Evolutionary conservation across 2,888 invertebrate species (phyloP).

Genomic region (Papilio demoleus): DNA sequence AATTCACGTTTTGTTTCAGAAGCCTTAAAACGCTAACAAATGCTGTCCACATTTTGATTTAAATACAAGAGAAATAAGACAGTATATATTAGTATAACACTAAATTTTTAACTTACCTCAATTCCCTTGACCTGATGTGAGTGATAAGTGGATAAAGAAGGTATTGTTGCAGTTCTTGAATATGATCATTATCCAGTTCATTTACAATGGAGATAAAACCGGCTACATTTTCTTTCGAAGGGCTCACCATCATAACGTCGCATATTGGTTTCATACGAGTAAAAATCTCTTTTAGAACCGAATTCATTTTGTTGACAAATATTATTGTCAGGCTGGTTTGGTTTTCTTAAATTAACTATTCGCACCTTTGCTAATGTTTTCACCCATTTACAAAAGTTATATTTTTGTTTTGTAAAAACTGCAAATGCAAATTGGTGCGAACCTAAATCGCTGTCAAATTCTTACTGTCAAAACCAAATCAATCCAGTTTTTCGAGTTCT

Average conservation of each 20-base stretch:
- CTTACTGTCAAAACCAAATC: neutral
- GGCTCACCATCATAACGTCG: constrained; percentile 76
- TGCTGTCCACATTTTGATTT: too few species aligned
- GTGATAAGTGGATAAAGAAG: constrained; percentile 80
- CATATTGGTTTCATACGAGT: constrained; percentile 79
- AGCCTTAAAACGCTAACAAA: too few species aligned
- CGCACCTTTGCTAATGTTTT: constrained; percentile 2
- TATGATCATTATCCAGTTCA: constrained; percentile 65
- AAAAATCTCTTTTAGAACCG: constrained; percentile 67
- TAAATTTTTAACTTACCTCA: constrained; percentile 54
- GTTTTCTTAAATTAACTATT: constrained; percentile 47
- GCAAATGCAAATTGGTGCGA: too few species aligned
- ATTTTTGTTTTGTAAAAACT: constrained; percentile 10
- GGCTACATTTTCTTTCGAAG: constrained; percentile 65
- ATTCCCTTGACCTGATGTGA: constrained; percentile 64
- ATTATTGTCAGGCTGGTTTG: neutral
- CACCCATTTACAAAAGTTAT: neutral
- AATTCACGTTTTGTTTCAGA: too few species aligned
- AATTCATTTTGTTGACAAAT: constrained; percentile 56
- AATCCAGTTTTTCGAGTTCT: neutral
- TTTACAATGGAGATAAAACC: constrained; percentile 60
- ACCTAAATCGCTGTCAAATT: neutral
- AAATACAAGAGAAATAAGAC: too few species aligned
- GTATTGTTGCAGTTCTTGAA: constrained; percentile 81
- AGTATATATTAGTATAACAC: neutral